These are phyloP conservation scores for Paracentrotus lividus DNA, from an alignment of 53 echinoderm and acorn worm genomes.

Conservation along the genomic window DNA sequence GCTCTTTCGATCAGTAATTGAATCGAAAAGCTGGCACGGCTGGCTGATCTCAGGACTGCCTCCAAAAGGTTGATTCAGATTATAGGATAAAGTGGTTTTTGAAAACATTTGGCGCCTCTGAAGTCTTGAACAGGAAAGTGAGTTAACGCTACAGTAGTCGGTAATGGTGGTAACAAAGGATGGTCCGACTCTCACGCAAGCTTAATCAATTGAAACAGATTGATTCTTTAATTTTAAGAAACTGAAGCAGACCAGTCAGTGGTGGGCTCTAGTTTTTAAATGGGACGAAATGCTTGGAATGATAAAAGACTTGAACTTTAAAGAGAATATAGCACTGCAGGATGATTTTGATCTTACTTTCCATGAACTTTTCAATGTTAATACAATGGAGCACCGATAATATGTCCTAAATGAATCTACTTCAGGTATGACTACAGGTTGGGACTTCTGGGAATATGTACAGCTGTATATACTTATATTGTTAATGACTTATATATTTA, in stretches of 20 bases:
- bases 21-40: background rate
- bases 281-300: background rate
- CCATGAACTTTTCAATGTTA: no score
- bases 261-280: background rate
- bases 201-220: background rate
- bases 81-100: background rate
- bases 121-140: conserved; percentile 39
- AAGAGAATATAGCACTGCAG: no score
- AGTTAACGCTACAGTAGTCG: no score
- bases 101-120: conserved; percentile 13
- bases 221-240: background rate
- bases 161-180: background rate
- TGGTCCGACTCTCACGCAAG: background rate
- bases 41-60: background rate
- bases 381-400: no score
- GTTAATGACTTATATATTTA: no score
- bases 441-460: no score
- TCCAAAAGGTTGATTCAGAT: background rate
- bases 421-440: no score
- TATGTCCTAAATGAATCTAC: no score
- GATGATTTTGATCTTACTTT: no score
- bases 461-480: no score
- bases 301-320: no score
- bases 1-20: background rate
- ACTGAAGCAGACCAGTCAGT: background rate